Evolutionary conservation across 1,140 invertebrate genomes (phyloP).

Genomic region (Lucilia cuprina): DNA sequence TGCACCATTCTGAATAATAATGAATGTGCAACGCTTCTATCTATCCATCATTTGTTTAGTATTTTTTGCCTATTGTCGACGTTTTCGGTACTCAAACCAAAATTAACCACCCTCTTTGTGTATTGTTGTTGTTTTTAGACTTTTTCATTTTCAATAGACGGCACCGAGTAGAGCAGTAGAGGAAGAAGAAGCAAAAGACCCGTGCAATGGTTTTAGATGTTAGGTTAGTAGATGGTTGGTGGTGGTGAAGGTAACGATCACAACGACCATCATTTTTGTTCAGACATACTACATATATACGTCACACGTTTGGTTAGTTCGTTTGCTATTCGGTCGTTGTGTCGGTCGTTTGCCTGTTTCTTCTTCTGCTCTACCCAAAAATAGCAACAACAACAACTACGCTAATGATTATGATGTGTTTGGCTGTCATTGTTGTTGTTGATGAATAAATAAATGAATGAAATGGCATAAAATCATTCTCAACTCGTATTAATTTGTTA

Average conservation of each 20-base stretch:
- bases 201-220: not conserved
- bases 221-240: not conserved
- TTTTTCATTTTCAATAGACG: not conserved
- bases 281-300: not conserved
- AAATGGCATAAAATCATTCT: slow-evolving; percentile 23
- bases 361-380: not conserved
- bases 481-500: slow-evolving; percentile 27
- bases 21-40: not conserved
- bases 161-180: no score
- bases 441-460: slow-evolving; percentile 24
- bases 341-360: not conserved
- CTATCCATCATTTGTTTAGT: not conserved
- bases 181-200: no score
- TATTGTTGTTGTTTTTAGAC: not conserved
- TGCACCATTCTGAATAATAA: not conserved
- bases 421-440: not conserved
- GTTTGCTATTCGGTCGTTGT: not conserved
- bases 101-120: slow-evolving; percentile 21
- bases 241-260: slow-evolving; percentile 20
- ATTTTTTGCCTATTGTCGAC: not conserved
- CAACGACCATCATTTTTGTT: slow-evolving; percentile 18
- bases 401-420: slow-evolving; percentile 27
- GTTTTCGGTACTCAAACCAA: slow-evolving; percentile 12
- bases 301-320: not conserved
- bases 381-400: not conserved